phyloP scores from a whole-genome alignment of 35 echinoderm and acorn worm species.

The Strongylocentrotus purpuratus region DNA sequence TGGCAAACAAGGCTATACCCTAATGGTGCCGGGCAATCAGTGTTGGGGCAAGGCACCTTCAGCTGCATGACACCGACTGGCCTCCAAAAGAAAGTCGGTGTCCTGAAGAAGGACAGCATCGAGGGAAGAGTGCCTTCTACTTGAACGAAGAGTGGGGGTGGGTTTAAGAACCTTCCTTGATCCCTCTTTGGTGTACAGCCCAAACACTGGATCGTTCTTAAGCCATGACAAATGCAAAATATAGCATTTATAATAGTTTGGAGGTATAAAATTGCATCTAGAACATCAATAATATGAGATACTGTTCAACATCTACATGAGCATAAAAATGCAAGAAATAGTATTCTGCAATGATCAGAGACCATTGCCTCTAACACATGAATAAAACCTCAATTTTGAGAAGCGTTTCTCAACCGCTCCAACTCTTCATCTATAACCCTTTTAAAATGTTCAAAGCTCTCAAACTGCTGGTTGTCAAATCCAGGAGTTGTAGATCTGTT shows the following conservation, averaged over 20 bases:
- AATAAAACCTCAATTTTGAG: background rate
- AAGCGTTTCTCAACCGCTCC: too few species aligned
- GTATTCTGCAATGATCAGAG: background rate
- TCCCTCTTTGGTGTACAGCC: slow-evolving; percentile 40
- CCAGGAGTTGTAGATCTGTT: too few species aligned
- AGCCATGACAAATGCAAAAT: too few species aligned
- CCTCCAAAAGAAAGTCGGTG: slow-evolving; percentile 40
- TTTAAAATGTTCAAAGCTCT: too few species aligned
- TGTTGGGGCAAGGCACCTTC: slow-evolving; percentile 32
- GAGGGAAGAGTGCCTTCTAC: slow-evolving; percentile 16
- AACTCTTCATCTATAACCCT: too few species aligned
- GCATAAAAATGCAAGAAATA: too few species aligned
- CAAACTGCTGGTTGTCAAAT: too few species aligned
- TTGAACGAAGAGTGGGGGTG: background rate
- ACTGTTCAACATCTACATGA: background rate
- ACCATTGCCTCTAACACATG: background rate
- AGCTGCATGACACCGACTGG: slow-evolving; percentile 45
- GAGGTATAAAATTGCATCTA: too few species aligned
- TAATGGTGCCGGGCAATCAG: background rate
- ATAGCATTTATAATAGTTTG: too few species aligned
- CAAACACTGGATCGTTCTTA: slow-evolving; percentile 31
- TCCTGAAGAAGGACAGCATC: slow-evolving; percentile 31
- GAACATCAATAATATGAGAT: too few species aligned
- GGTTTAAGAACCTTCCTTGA: slow-evolving; percentile 33
- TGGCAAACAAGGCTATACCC: background rate